phyloP scores from a whole-genome alignment of 2,888 invertebrate species.

The Sesamia inferens region DNA sequence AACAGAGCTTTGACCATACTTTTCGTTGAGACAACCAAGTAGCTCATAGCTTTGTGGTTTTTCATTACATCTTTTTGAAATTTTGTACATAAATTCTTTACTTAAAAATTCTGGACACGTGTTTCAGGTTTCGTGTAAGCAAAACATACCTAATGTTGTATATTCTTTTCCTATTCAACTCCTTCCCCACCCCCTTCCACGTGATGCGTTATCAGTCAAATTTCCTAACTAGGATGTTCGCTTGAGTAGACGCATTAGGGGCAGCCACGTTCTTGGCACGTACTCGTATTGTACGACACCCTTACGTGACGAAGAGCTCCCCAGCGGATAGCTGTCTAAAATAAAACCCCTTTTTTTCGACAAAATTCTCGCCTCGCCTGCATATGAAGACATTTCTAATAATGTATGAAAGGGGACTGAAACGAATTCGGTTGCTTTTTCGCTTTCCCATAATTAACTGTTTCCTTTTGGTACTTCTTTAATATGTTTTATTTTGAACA shows the following conservation, averaged over 20 bases:
- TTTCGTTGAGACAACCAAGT: too few species aligned
- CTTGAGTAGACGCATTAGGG: conserved; percentile 68
- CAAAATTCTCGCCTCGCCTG: conserved; percentile 68
- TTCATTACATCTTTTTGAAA: too few species aligned
- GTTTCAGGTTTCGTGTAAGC: too few species aligned
- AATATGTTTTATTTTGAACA: not conserved
- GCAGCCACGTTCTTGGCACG: conserved; percentile 62
- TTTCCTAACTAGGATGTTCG: conserved; percentile 60
- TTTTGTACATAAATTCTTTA: too few species aligned
- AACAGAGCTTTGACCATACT: too few species aligned
- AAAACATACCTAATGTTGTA: conserved; percentile 6
- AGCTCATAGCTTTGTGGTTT: too few species aligned
- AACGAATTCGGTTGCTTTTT: conserved; percentile 23
- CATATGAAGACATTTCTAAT: conserved; percentile 67
- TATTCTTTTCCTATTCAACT: conserved; percentile 23
- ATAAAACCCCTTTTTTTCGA: conserved; percentile 70
- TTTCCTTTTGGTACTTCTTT: conserved; percentile 17
- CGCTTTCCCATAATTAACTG: conserved; percentile 32
- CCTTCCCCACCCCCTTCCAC: conserved; percentile 11
- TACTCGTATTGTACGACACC: conserved; percentile 65
- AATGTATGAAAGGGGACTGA: conserved; percentile 57
- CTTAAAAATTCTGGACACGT: too few species aligned
- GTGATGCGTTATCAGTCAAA: conserved; percentile 63
- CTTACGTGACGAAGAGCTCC: conserved; percentile 75
- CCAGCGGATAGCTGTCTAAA: conserved; percentile 69